Base-by-base conservation (phyloP, 2,113 vertebrate species). In the Pollachius pollachius region DNA sequence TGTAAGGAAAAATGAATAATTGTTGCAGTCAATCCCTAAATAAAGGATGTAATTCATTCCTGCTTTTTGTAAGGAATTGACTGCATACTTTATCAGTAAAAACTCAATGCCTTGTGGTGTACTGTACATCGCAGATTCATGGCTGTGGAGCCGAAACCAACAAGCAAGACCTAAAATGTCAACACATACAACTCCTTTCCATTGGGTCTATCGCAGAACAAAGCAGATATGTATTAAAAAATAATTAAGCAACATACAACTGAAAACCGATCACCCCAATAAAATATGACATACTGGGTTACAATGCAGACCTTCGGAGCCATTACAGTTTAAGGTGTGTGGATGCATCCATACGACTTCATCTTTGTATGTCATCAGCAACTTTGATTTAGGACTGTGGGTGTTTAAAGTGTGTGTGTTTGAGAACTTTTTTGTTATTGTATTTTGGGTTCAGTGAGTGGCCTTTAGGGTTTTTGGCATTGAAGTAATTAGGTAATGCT, bases 1-100 rank as follows among this genome's bases (percentile, higher is more conserved):
- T 83, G 67, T 82, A 80, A 80, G 77, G 85, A 85, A 89, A 90
- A 89, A 85, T 72, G 27, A 78, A 84, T 81, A 80, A 89, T 81
- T 75, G 79, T 77, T 74, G 68, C 70, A 75, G 72, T 74, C 76
- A 70, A 21, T 77, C 74, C 61, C 27, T 69, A 72, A 80, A 83
- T 88, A 82, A 80, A 61, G 41, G 41, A 48, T 48, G 41, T 48
- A 48, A 48, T 48, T 48, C 41, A 12, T 48, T 48, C 41, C 41
- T 48, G 41, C 9, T 48, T 48, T 67, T 64, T 66, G 71, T 58
- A 66, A 48, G 57, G 58, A 30, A 41, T 62, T 71, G 52, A 75
- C 86, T 76, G 86, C 83, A 79, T 77, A 77, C 80, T 79, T 81
- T 72, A 78, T 73, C 72, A 62, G 27, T 23, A 72, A 77, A 71